phyloP scores from a whole-genome alignment of 1,140 invertebrate genomes.

The Drosophila cardini region DNA sequence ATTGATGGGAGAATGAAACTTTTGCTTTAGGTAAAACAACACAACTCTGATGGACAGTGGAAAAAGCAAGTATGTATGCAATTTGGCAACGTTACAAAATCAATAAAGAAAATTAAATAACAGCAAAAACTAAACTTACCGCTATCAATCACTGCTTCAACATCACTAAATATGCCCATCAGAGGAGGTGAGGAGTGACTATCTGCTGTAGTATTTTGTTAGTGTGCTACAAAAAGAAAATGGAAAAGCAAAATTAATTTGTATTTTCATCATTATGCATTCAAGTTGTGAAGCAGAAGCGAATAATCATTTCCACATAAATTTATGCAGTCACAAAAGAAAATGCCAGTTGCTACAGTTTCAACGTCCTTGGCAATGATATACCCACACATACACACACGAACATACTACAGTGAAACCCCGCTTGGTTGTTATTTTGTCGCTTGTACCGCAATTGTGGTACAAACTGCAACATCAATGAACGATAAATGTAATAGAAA shows the following conservation, averaged over 20 bases:
- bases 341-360: constrained; percentile 8
- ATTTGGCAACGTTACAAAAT: constrained; percentile 15
- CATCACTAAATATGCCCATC: neutral
- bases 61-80: neutral
- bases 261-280: constrained; percentile 17
- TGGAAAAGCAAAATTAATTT: constrained; percentile 6
- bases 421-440: neutral
- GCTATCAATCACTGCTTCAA: constrained; percentile 35
- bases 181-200: neutral
- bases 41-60: no score
- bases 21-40: constrained; percentile 3
- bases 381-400: neutral
- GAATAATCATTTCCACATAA: constrained; percentile 16
- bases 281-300: constrained; percentile 2
- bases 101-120: constrained; percentile 24
- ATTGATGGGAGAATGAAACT: constrained; percentile 17
- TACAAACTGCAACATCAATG: constrained; percentile 47
- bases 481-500: constrained; percentile 48
- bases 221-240: constrained; percentile 1
- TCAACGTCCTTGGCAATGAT: constrained; percentile 35
- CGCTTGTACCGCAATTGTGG: constrained; percentile 31
- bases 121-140: constrained; percentile 29
- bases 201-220: neutral
- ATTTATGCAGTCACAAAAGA: constrained; percentile 9
- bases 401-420: constrained; percentile 3